Base-by-base conservation (phyloP, 2,797 vertebrate species). In the Bufotes viridis region DNA sequence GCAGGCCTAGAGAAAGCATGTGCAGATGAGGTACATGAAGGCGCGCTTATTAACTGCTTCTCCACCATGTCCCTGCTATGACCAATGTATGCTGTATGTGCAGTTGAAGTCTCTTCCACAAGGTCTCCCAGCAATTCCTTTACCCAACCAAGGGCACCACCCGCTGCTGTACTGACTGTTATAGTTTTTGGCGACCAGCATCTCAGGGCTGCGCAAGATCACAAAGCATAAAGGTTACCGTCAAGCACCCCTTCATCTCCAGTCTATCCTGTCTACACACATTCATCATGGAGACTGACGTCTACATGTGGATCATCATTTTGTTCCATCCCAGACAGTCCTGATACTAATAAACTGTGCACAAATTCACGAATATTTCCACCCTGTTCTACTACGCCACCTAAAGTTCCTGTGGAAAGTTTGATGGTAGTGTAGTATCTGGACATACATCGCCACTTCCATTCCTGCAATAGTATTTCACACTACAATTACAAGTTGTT, bases 141-240 rank as follows among this genome's bases (percentile, higher is more conserved):
- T 63, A 34, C 22, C 60, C 70, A 26, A 60, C 34, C 0, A 65
- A 93, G 91, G 91, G 91, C 90, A 89, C 80, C 90, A 67, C 88
- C 91, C 67, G 93, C 92, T 94, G 94, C 95, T 93, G 88, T 92
- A 91, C 92, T 93, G 95, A 95, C 96, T 96, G 95, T 97, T 94
- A 93, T 69, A 53, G 53, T 84, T 90, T 94, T 86, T 90, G 91
- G 92, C 93, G 93, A 94, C 95, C 91, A 90, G 90, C 91, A 90
- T 91, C 91, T 82, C 72, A 90, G 91, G 90, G 90, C 90, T 87
- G 84, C 90, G 6, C 89, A 72, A 82, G 91, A 90, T 79, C 60
- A 26, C 24, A 2, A 22, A 10, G 75, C 89, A 72, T 90, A 76
- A 88, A 85, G 78, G 86, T 88, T 85, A 87, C 87, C 87, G 89